These are phyloP conservation scores for Pocillopora verrucosa DNA, from an alignment of 64 coral and sea anemone species.

Conservation along the genomic window DNA sequence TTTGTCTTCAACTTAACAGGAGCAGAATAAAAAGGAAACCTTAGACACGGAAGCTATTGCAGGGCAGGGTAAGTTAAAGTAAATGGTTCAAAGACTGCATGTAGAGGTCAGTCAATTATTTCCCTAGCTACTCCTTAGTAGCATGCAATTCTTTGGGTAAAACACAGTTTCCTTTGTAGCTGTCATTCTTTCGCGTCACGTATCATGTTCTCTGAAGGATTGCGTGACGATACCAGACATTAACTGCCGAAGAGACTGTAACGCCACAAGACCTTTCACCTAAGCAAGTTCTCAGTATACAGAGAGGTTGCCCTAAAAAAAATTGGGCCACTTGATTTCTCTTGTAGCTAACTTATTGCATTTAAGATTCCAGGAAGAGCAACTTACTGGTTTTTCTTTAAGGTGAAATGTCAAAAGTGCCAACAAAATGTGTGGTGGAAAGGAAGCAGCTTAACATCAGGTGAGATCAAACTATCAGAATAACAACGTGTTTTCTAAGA, in stretches of 20 bases:
- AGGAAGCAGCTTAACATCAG: conserved; percentile 74
- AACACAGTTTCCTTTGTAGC: no score
- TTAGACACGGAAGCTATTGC: conserved; percentile 49
- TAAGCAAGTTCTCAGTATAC: no score
- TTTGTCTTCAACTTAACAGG: conserved; percentile 19
- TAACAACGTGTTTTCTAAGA: neutral
- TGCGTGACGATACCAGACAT: no score
- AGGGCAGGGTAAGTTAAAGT: conserved; percentile 30
- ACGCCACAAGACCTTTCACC: no score
- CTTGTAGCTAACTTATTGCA: no score
- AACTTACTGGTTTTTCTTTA: neutral
- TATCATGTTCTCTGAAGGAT: no score
- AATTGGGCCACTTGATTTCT: no score
- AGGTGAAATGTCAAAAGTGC: conserved; percentile 87
- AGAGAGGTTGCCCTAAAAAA: no score
- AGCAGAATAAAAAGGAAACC: conserved; percentile 51
- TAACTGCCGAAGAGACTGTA: no score
- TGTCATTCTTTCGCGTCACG: no score
- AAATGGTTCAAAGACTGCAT: neutral
- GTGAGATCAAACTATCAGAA: conserved; percentile 2
- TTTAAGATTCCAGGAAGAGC: no score
- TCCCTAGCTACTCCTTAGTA: neutral
- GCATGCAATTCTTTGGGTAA: no score
- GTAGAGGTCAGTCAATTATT: neutral
- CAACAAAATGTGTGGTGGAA: conserved; percentile 90